A percentile compares a stretch with the other conserved stretches of the same genome.
Evolutionary conservation across 2,113 vertebrate species (phyloP).

Genomic region (Phoenicopterus ruber): DNA sequence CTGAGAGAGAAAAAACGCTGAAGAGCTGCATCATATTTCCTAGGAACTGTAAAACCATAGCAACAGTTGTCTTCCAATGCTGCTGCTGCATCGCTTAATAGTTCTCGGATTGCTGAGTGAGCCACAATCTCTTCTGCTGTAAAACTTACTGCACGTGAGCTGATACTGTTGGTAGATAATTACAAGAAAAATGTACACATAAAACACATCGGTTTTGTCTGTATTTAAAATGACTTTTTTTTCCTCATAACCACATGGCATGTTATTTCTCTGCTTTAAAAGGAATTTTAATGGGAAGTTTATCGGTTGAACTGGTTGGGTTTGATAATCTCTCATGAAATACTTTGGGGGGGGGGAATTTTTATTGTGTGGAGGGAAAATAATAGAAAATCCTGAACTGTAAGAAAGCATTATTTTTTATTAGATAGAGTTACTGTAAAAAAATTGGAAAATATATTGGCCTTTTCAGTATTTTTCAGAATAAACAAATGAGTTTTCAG

Average conservation of each 20-base stretch:
- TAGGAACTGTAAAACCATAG: constrained; percentile 9
- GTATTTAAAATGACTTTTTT: not conserved
- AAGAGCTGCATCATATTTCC: constrained; percentile 15
- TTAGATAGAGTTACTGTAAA: not conserved
- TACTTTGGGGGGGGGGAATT: not conserved
- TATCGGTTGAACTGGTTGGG: not conserved
- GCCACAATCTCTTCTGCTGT: not conserved
- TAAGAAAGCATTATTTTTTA: not conserved
- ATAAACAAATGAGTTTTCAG: not conserved
- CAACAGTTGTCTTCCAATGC: constrained; percentile 17
- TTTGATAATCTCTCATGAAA: not conserved
- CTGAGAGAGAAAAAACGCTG: not conserved
- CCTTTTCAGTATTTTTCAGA: not conserved
- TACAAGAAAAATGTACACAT: not conserved
- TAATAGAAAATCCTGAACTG: not conserved
- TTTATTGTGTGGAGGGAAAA: not conserved
- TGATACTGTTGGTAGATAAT: not conserved
- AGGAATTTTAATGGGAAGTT: not conserved
- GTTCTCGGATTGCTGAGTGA: not conserved
- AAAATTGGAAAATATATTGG: not conserved
- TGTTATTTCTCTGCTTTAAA: not conserved
- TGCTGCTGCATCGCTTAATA: not conserved
- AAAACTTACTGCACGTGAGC: not conserved
- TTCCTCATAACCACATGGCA: not conserved
- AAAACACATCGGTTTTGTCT: not conserved